These are phyloP conservation scores for Apotomis turbidana DNA, from an alignment of 2,888 invertebrate species.

Conservation along the genomic window DNA sequence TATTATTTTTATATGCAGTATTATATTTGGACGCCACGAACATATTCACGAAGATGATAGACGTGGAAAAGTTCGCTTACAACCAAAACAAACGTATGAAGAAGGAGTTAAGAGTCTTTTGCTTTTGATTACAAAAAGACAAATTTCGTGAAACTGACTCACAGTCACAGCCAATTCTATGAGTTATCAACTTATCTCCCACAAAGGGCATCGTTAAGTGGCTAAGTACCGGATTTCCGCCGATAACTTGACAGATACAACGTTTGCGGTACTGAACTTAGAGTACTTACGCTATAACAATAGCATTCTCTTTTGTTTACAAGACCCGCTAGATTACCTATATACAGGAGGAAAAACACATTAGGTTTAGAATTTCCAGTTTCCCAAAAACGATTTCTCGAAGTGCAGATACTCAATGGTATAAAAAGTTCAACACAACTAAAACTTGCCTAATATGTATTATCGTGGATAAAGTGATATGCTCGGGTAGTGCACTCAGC, in stretches of 20 bases:
- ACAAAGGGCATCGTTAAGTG: slow-evolving; percentile 39
- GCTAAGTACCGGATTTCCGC: slow-evolving; percentile 54
- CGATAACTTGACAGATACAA: slow-evolving; percentile 52
- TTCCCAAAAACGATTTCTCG: too few species aligned
- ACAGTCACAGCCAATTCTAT: slow-evolving; percentile 12
- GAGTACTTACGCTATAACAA: slow-evolving; percentile 11
- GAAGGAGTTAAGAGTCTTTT: not conserved
- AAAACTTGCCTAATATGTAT: too few species aligned
- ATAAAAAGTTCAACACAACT: too few species aligned
- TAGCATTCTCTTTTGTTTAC: not conserved
- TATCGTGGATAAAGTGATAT: too few species aligned
- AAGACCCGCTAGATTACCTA: not conserved
- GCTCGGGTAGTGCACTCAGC: too few species aligned
- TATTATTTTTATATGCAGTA: too few species aligned
- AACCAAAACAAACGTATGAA: too few species aligned
- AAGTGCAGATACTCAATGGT: too few species aligned
- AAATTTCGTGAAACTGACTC: not conserved
- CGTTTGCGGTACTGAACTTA: slow-evolving; percentile 23
- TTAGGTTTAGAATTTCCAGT: too few species aligned
- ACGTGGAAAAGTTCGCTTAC: too few species aligned
- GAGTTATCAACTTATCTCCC: slow-evolving; percentile 19
- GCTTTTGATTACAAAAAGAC: not conserved
- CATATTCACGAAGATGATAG: too few species aligned
- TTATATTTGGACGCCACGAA: too few species aligned
- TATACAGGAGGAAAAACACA: not conserved